Percentiles rank a stretch among this genome's conserved stretches.
Evolutionary conservation across 2,888 invertebrate genomes (phyloP).

Genomic region (Villa cingulata): DNA sequence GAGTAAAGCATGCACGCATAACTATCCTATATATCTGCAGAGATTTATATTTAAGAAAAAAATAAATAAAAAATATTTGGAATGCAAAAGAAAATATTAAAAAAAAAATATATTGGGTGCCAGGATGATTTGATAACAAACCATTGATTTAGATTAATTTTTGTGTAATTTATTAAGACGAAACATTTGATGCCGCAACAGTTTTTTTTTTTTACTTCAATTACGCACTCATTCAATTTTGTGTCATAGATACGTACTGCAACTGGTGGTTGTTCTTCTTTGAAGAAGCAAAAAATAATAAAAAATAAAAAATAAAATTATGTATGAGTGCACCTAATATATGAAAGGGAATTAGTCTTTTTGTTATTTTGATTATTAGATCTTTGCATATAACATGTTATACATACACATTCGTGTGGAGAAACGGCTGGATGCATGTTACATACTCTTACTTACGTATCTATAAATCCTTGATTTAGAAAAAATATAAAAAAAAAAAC

Average conservation of each 20-base stretch:
- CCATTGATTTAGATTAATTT: conserved; percentile 16
- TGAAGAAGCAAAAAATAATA: neutral
- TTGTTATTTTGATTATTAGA: too few species aligned
- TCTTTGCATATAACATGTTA: too few species aligned
- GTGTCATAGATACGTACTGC: neutral
- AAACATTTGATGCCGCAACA: neutral
- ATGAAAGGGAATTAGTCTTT: too few species aligned
- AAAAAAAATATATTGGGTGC: neutral
- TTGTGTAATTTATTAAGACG: conserved; percentile 12
- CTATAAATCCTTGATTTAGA: too few species aligned
- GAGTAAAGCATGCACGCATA: too few species aligned
- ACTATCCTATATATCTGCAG: too few species aligned
- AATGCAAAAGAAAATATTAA: neutral
- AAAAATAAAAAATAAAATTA: too few species aligned
- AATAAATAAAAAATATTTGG: neutral
- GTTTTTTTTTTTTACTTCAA: conserved; percentile 3
- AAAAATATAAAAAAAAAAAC: too few species aligned
- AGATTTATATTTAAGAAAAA: neutral
- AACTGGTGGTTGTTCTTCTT: neutral
- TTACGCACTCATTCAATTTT: neutral
- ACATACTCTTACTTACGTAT: too few species aligned
- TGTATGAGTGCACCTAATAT: too few species aligned
- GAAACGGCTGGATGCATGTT: too few species aligned
- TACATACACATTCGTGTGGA: too few species aligned
- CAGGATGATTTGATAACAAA: conserved; percentile 7